phyloP scores from a whole-genome alignment of 1,140 invertebrate species.

The Xylocopa sonorina region DNA sequence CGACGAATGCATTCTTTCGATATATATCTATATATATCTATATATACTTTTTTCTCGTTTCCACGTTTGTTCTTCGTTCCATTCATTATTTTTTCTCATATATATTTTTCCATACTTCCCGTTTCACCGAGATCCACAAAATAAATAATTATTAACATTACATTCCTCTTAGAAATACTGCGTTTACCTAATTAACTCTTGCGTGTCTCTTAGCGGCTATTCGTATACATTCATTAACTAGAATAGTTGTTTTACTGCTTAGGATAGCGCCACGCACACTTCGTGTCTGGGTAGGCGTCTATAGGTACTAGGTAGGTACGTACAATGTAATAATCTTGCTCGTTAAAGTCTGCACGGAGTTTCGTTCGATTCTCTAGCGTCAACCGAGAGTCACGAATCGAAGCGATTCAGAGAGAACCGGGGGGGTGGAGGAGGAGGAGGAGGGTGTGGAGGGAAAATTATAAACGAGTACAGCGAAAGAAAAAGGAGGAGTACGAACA shows the following conservation, averaged over 20 bases:
- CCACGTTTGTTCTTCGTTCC: too few species aligned
- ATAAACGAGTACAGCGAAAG: neutral
- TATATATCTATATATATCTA: neutral
- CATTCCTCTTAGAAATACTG: slow-evolving; percentile 82
- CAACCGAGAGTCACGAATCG: slow-evolving; percentile 1
- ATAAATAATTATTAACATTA: slow-evolving; percentile 82
- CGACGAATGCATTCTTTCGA: slow-evolving; percentile 29
- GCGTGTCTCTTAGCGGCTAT: slow-evolving; percentile 77
- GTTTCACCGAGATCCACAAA: slow-evolving; percentile 78
- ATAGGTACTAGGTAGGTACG: slow-evolving; percentile 75
- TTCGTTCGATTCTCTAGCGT: slow-evolving; percentile 25
- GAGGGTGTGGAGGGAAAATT: neutral
- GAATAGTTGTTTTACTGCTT: slow-evolving; percentile 79
- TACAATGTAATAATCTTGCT: slow-evolving; percentile 64
- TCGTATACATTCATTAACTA: slow-evolving; percentile 83
- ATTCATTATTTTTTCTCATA: neutral
- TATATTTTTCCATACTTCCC: slow-evolving; percentile 2
- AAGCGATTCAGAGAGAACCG: neutral
- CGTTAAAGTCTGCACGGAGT: slow-evolving; percentile 17
- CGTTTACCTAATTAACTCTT: slow-evolving; percentile 62
- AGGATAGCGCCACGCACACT: slow-evolving; percentile 72
- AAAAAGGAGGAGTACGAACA: neutral
- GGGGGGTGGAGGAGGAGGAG: too few species aligned
- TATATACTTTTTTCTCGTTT: neutral
- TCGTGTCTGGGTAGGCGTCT: slow-evolving; percentile 62